Conservation (phyloP, 1,140 invertebrate genomes). For the Augochlora pura region DNA sequence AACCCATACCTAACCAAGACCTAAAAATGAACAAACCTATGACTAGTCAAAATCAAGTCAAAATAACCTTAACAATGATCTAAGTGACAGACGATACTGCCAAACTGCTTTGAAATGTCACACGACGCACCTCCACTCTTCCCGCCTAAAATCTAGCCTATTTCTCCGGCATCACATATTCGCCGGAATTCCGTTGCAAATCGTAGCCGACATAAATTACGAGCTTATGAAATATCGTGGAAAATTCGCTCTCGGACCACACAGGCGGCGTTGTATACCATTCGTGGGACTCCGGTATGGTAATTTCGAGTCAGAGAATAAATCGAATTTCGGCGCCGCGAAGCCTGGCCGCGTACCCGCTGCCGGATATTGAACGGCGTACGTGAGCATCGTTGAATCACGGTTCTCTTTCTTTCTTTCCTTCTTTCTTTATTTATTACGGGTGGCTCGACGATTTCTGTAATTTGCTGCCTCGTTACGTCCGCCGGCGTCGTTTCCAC, state of each 20-base stretch:
- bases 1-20: no score
- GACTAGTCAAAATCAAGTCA: no score
- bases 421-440: background rate
- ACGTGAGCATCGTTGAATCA: background rate
- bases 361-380: background rate
- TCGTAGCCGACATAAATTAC: background rate
- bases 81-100: no score
- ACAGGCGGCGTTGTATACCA: background rate
- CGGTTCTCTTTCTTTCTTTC: no score
- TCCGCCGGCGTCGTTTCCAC: background rate
- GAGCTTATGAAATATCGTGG: background rate
- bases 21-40: no score
- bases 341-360: no score
- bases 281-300: background rate
- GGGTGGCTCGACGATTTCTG: background rate
- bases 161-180: no score
- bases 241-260: background rate
- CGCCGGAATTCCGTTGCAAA: background rate
- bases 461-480: background rate
- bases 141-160: no score
- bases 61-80: no score
- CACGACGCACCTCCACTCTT: no score
- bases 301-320: background rate
- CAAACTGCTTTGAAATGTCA: no score
- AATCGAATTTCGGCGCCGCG: background rate